Evolutionary conservation across 2,888 invertebrate species (phyloP), one percentile per base, ranked within the genome.

Genomic region (Torymus tubicola): DNA sequence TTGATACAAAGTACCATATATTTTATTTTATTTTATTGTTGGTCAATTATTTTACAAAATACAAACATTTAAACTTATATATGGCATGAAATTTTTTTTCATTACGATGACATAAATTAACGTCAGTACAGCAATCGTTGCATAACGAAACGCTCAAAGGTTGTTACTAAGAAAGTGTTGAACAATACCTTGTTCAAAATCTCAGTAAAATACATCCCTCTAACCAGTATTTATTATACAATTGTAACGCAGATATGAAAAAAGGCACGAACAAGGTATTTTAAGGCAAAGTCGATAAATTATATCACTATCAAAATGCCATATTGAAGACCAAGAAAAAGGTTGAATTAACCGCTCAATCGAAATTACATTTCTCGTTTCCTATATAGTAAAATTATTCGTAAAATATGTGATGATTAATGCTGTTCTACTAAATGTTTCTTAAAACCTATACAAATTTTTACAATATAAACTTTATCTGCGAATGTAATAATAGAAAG

Each of bases 301-400:
- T 94, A 93, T 86, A 85, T 93, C 60, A 92, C 95, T 82, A 85
- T 94, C 42, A 93, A 21, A 21, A 21, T 21, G 94, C 0, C 94
- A 94, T 91, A 93, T 87, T 92, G 31, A 92, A 92, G 50, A 91
- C 92, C 67, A 91, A 91, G 79, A 89, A 91, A 77, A 87, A 95
- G 11, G 94, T 93, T 11, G 92, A 92, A 89, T 87, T 91, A 67
- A 85, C 95, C 63, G 92, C 92, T 93, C 73, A 91, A 93, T 85
- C 92, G 93, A 85, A 92, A 93, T 31, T 93, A 94, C 85, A 87
- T 93, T 60, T 93, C 94, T 84, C 52, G 21, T 81, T 24, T 81
- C 78, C 31, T 31, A 3, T 3, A 24, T 3, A 31, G 5, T 21
- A 31, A 31, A 31, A 31, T 3, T 0, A 31, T 31, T 31, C 24